phyloP scores from a whole-genome alignment of 2,113 vertebrate genomes.

The Leptocoma aspasia region DNA sequence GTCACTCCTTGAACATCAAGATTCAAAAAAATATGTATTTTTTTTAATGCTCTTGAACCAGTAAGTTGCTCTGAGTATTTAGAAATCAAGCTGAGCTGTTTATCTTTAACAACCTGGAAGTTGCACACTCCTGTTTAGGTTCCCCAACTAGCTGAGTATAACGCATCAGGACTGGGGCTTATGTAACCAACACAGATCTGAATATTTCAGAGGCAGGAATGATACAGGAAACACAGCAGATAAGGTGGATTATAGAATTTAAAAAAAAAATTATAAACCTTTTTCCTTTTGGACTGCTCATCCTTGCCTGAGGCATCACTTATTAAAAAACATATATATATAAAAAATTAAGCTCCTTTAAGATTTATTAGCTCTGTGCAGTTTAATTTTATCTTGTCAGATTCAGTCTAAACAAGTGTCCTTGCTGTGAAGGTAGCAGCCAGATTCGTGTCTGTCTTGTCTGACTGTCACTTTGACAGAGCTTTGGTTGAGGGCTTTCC shows the following conservation, averaged over 20 bases:
- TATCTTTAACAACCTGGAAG: not conserved
- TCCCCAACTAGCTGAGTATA: not conserved
- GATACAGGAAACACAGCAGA: not conserved
- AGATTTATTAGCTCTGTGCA: not conserved
- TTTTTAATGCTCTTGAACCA: not conserved
- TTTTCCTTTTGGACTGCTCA: not conserved
- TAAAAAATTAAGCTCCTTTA: not conserved
- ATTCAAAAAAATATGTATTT: not conserved
- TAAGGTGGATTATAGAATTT: not conserved
- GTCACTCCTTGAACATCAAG: not conserved
- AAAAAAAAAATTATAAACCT: not conserved
- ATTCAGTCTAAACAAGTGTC: not conserved
- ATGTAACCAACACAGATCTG: not conserved
- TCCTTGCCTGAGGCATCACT: not conserved
- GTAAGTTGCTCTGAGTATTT: not conserved
- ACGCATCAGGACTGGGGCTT: not conserved
- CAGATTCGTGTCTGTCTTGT: not conserved
- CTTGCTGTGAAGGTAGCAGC: not conserved
- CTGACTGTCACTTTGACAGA: not conserved
- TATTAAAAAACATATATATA: not conserved
- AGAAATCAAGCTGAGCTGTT: not conserved
- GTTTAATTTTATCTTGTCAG: not conserved
- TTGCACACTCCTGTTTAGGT: not conserved
- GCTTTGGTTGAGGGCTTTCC: not conserved
- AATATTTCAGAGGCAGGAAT: not conserved